Evolutionary conservation across 2,113 vertebrate species (phyloP).

Genomic region (human (Homo sapiens)): GRCh38 chr1:22677501-22678000

Average conservation of each 20-base stretch:
- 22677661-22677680: neutral
- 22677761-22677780: neutral
- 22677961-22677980: neutral
- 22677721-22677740: neutral
- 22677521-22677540: neutral
- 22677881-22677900: neutral
- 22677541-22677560: neutral
- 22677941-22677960: neutral
- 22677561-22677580: neutral
- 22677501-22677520: neutral
- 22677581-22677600: neutral
- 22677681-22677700: neutral
- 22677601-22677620: neutral
- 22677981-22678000: neutral
- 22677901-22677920: neutral
- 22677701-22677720: neutral
- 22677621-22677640: neutral
- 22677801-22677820: fast-evolving
- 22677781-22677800: neutral
- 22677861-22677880: fast-evolving
- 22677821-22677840: neutral
- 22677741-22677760: neutral
- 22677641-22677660: neutral
- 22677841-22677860: neutral
- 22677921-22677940: neutral